These are phyloP conservation scores for Toxotes chatareus DNA, from an alignment of 2,113 vertebrate genomes.

Conservation along the genomic window DNA sequence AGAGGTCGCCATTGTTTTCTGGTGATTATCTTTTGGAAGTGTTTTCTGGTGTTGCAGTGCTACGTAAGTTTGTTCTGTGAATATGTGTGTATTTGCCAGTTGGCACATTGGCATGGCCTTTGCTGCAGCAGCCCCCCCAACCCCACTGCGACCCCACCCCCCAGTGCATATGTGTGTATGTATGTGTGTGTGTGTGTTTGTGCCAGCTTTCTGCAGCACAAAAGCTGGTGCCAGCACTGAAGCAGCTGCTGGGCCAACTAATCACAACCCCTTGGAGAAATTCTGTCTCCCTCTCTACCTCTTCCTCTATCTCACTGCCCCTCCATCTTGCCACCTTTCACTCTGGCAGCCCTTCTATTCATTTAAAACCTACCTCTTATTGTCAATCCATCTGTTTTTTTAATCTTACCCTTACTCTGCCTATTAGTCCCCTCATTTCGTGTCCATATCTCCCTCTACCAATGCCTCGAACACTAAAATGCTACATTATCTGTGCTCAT, in stretches of 20 bases:
- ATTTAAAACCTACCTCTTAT: conserved; percentile 49
- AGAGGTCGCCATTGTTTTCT: conserved; percentile 25
- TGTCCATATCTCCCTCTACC: conserved; percentile 41
- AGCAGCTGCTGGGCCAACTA: conserved; percentile 83
- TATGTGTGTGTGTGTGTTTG: conserved; percentile 57
- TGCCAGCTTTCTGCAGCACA: conserved; percentile 81
- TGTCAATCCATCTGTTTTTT: conserved; percentile 46
- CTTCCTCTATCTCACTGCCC: conserved; percentile 52
- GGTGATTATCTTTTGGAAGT: conserved; percentile 26
- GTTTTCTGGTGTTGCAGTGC: conserved; percentile 21
- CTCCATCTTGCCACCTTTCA: conserved; percentile 65
- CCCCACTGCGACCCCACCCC: background rate
- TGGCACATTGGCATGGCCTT: conserved; percentile 73
- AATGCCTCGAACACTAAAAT: conserved; percentile 47
- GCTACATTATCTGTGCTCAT: conserved; percentile 56
- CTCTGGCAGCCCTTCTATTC: conserved; percentile 41
- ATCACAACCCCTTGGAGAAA: conserved; percentile 80
- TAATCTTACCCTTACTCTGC: conserved; percentile 27
- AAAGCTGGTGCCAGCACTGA: conserved; percentile 73
- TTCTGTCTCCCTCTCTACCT: conserved; percentile 64
- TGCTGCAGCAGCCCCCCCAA: conserved; percentile 74
- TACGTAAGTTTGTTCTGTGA: conserved; percentile 21
- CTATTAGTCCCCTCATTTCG: conserved; percentile 26
- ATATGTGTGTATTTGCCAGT: conserved; percentile 57
- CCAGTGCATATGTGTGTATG: conserved; percentile 35